Evolutionary conservation across 2,113 vertebrate genomes (phyloP), one percentile per base, ranked within the genome.

Genomic region (Anser brachyrhynchus): DNA sequence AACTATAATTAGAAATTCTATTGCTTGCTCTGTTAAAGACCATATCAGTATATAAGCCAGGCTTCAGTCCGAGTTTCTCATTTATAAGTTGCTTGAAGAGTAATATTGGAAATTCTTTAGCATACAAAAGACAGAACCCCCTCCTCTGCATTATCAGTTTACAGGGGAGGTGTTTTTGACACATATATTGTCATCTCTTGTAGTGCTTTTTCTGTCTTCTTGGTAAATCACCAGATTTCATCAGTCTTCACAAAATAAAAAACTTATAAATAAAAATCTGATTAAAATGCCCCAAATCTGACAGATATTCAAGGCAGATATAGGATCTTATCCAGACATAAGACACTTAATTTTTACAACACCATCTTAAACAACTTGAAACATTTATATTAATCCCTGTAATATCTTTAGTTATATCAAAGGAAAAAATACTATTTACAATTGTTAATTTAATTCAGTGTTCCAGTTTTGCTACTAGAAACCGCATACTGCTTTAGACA

Each of bases 401-500:
- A 77, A 46, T 58, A 44, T 21, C n/a, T 90, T 59, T 52, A 66
- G 33, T 69, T 49, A 33, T 35, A 58, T 12, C 39, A 83, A 81
- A 43, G 7, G 25, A 73, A 92, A 87, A 89, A 57, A 29, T 39
- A 69, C 13, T 46, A 84, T 74, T 91, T 83, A 65, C 25, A 39
- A 21, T 35, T 66, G 22, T 65, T 78, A 51, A 55, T 67, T 69
- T 79, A 75, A 94, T 49, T 78, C 37, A 80, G 9, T 66, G 41
- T 76, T 78, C 57, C 28, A 26, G 3, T 31, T 92, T 91, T 78
- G 17, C 55, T 43, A 57, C 13, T 80, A 59, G 71, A 87, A 87
- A 33, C 29, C 78, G 41, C 55, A 54, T 80, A 85, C 46, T 87
- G 55, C 72, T 95, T 89, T 72, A 75, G 71, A 90, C 65, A 28